Evolutionary conservation across 2,113 vertebrate genomes (phyloP).

Genomic region (Chionomys nivalis): DNA sequence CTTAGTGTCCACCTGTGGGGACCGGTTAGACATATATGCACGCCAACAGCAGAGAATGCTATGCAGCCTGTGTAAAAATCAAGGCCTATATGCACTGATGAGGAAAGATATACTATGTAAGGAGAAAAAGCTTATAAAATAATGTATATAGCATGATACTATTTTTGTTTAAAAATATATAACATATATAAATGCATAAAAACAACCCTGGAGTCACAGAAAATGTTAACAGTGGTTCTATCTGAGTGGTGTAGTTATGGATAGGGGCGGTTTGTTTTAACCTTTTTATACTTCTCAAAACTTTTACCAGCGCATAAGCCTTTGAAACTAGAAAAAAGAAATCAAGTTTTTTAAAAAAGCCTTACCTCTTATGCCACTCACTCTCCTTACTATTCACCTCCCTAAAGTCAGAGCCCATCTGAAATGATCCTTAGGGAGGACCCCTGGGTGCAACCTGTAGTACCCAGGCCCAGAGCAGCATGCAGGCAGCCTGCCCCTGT

Average conservation of each 20-base stretch:
- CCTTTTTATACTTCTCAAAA: conserved; percentile 68
- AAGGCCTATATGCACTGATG: conserved; percentile 53
- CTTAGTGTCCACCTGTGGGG: conserved; percentile 21
- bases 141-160: conserved; percentile 83
- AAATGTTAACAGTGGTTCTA: conserved; percentile 64
- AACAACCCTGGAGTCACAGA: conserved; percentile 56
- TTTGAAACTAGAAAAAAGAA: conserved; percentile 59
- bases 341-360: conserved; percentile 5
- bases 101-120: conserved; percentile 46
- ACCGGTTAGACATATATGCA: conserved; percentile 33
- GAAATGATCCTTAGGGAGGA: background rate
- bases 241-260: conserved; percentile 49
- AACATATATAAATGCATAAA: conserved; percentile 83
- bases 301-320: conserved; percentile 57
- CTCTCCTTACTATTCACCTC: background rate
- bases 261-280: background rate
- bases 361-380: conserved; percentile 50
- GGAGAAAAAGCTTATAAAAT: conserved; percentile 79
- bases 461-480: background rate
- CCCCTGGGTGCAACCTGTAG: background rate
- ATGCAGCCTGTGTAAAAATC: background rate
- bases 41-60: conserved; percentile 52
- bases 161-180: conserved; percentile 83
- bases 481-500: background rate
- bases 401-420: background rate